phyloP scores from a whole-genome alignment of 2,888 invertebrate genomes.

The Brachyptera risi region DNA sequence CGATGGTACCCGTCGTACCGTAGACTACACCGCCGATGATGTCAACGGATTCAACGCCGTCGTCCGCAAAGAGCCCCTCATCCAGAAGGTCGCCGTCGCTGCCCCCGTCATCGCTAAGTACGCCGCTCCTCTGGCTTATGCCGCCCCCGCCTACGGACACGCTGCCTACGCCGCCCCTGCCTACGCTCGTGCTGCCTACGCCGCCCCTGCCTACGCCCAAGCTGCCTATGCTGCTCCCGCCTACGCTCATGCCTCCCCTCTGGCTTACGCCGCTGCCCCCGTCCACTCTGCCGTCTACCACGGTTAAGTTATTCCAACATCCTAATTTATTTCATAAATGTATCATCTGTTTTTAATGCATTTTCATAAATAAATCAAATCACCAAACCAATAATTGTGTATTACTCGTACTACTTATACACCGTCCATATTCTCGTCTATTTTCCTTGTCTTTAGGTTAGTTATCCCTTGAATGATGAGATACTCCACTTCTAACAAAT shows the following conservation, averaged over 20 bases:
- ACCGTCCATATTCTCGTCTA: no score
- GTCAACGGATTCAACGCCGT: slow-evolving; percentile 34
- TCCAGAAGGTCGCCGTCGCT: slow-evolving; percentile 24
- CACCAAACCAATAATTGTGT: neutral
- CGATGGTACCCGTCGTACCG: slow-evolving; percentile 31
- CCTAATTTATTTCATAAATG: neutral
- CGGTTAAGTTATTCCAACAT: neutral
- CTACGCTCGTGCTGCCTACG: slow-evolving; percentile 14
- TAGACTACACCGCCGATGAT: slow-evolving; percentile 32
- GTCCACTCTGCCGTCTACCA: slow-evolving; percentile 14
- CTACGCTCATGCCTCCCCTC: slow-evolving; percentile 8
- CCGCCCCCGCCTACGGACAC: slow-evolving; percentile 15
- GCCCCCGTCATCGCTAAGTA: slow-evolving; percentile 26
- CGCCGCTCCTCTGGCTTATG: slow-evolving; percentile 26
- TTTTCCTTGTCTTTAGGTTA: no score
- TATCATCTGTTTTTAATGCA: neutral
- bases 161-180: slow-evolving; percentile 25
- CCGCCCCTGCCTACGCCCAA: slow-evolving; percentile 13
- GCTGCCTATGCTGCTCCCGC: slow-evolving; percentile 19
- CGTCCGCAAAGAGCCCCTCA: slow-evolving; percentile 27
- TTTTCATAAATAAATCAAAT: neutral
- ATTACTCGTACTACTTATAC: no score
- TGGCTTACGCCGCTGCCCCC: neutral
- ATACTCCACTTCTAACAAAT: no score
- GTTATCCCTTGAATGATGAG: no score